Evolutionary conservation across 1,140 invertebrate species (phyloP).

Genomic region (Manduca sexta): DNA sequence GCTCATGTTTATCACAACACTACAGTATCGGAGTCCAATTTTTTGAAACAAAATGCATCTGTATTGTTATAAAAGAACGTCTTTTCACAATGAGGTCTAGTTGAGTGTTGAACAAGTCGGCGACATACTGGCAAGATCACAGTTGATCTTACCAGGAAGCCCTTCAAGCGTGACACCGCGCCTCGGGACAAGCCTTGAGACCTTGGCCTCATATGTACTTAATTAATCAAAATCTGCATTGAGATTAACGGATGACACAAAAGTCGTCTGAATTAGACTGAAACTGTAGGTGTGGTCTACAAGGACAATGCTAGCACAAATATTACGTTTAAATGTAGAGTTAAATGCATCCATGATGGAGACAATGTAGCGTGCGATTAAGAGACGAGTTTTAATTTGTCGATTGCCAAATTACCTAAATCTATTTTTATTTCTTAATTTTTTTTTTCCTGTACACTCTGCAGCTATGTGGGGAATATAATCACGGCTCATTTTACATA

Average conservation of each 20-base stretch:
- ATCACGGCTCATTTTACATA: too few species aligned
- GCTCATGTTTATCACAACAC: constrained; percentile 31
- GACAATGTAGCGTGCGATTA: too few species aligned
- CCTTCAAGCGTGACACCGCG: constrained; percentile 44
- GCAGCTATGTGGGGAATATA: too few species aligned
- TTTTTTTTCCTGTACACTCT: too few species aligned
- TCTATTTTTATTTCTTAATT: too few species aligned
- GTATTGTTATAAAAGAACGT: constrained; percentile 5
- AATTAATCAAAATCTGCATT: constrained; percentile 20
- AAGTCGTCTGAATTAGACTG: constrained; percentile 6
- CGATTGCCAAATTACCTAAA: too few species aligned
- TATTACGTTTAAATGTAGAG: too few species aligned
- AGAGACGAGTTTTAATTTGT: too few species aligned
- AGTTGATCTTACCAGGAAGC: constrained; percentile 20
- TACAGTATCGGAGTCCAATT: too few species aligned
- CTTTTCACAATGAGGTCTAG: constrained; percentile 32
- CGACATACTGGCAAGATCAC: constrained; percentile 39
- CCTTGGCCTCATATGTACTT: constrained; percentile 36
- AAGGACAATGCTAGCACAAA: background rate
- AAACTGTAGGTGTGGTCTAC: background rate
- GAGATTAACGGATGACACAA: constrained; percentile 15
- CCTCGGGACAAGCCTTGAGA: constrained; percentile 42
- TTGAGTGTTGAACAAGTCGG: constrained; percentile 36
- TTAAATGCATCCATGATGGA: too few species aligned
- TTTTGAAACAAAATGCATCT: background rate